These are phyloP conservation scores for Panthera leo DNA, from an alignment of 2,113 vertebrate genomes.

Conservation along the genomic window DNA sequence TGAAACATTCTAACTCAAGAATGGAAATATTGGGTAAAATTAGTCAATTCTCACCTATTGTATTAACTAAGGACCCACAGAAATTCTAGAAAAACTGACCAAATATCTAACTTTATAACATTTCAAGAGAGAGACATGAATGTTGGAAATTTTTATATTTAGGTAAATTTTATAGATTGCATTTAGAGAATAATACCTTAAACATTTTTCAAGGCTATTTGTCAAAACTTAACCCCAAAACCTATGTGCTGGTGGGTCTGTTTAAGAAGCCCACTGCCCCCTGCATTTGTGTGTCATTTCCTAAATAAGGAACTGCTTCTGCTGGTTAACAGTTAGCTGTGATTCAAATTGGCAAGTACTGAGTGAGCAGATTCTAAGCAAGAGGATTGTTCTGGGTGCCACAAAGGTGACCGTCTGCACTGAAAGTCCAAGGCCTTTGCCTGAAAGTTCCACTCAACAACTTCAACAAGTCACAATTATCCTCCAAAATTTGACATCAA, in stretches of 20 bases:
- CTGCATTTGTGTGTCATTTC: no score
- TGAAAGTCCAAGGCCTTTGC: background rate
- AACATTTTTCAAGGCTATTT: background rate
- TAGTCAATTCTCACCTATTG: background rate
- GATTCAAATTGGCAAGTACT: no score
- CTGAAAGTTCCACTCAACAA: background rate
- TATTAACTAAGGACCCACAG: background rate
- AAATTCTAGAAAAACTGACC: background rate
- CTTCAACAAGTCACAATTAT: background rate
- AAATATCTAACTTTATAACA: background rate
- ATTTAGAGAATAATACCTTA: background rate
- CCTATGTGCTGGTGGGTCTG: background rate
- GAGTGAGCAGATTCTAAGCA: fast-evolving
- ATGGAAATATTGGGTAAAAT: background rate
- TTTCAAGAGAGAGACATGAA: background rate
- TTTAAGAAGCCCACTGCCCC: background rate
- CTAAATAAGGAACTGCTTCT: fast-evolving
- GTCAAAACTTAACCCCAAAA: background rate
- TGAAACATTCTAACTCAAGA: background rate
- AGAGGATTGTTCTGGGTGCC: fast-evolving
- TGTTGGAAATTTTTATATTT: background rate
- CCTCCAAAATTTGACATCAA: background rate
- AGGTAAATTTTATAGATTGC: background rate
- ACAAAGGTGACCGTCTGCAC: background rate
- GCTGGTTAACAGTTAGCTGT: background rate